Percentiles rank a stretch among this genome's conserved stretches.
phyloP scores from a whole-genome alignment of 1,140 invertebrate species.

The Heliconius eleuchia region DNA sequence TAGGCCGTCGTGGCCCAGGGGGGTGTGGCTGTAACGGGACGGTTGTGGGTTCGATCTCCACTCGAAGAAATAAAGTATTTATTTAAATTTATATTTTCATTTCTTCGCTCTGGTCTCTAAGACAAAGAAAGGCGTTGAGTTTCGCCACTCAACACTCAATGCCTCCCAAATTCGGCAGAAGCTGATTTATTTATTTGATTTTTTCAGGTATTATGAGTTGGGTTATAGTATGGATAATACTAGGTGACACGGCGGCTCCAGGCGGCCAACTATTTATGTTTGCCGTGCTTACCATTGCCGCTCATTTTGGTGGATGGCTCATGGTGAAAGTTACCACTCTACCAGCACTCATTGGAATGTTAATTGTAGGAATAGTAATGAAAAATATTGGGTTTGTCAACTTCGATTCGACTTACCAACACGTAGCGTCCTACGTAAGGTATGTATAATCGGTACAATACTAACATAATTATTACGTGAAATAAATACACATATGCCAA shows the following conservation, averaged over 20 bases:
- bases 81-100: too few species aligned
- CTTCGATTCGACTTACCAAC: conserved; percentile 84
- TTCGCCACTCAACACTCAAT: too few species aligned
- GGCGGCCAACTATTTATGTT: conserved; percentile 91
- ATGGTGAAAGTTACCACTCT: conserved; percentile 88
- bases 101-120: too few species aligned
- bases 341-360: conserved; percentile 93
- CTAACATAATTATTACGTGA: background rate
- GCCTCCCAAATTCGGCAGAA: too few species aligned
- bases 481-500: too few species aligned
- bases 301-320: conserved; percentile 91
- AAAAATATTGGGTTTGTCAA: conserved; percentile 89
- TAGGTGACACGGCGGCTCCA: conserved; percentile 87
- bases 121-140: too few species aligned
- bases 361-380: conserved; percentile 89
- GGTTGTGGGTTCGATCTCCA: too few species aligned
- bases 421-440: conserved; percentile 86
- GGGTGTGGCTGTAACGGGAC: too few species aligned
- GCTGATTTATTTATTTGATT: too few species aligned
- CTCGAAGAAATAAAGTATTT: too few species aligned
- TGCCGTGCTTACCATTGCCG: conserved; percentile 87
- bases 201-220: conserved; percentile 86
- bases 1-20: too few species aligned
- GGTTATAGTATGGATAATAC: conserved; percentile 87
- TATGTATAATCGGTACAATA: conserved; percentile 47